phyloP scores from a whole-genome alignment of 35 echinoderm and acorn worm genomes.

The Ophioderma brevispina region DNA sequence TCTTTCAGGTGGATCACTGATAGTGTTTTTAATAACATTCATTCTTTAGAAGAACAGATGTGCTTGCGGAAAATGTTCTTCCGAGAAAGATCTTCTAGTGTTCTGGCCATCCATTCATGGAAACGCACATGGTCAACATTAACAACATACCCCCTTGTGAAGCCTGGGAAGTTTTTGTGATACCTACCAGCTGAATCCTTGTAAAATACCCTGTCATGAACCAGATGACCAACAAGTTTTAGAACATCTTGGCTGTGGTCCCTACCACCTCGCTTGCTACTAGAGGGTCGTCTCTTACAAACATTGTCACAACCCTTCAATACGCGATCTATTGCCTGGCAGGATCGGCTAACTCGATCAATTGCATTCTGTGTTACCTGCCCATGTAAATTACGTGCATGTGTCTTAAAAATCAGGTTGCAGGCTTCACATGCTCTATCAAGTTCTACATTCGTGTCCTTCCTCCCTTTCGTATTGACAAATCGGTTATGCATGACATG shows the following conservation, averaged over 20 bases:
- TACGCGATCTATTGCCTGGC: not conserved
- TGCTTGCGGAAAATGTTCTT: not conserved
- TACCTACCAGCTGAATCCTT: not conserved
- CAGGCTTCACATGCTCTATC: slow-evolving; percentile 21
- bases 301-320: not conserved
- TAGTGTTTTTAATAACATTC: too few relatives aligned
- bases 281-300: not conserved
- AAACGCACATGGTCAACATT: not conserved
- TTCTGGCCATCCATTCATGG: not conserved
- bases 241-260: not conserved
- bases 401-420: not conserved
- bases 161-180: not conserved
- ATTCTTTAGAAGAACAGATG: too few relatives aligned
- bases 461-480: slow-evolving; percentile 36
- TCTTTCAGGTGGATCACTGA: too few relatives aligned
- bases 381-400: not conserved
- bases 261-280: not conserved
- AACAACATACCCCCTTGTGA: not conserved
- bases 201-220: not conserved
- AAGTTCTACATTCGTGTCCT: slow-evolving; percentile 36
- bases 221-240: not conserved
- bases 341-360: not conserved
- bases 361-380: not conserved
- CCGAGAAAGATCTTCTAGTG: not conserved
- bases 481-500: slow-evolving; percentile 54